phyloP scores from a whole-genome alignment of 1,140 invertebrate species.

The Drosophila paulistorum region DNA sequence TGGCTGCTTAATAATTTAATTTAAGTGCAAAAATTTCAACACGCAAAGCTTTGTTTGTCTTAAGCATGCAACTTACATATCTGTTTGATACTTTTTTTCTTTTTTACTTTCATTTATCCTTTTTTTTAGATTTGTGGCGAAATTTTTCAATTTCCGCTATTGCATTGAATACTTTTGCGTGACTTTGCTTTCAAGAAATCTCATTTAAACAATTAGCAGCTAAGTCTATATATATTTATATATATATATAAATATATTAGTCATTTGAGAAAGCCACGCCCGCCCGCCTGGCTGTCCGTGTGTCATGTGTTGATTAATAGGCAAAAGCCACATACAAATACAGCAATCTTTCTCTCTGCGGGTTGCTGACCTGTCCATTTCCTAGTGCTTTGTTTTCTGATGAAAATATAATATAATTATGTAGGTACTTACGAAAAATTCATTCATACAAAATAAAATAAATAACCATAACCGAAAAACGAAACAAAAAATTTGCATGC shows the following conservation, averaged over 20 bases:
- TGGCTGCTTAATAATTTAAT: slow-evolving; percentile 72
- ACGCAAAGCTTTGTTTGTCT: slow-evolving; percentile 49
- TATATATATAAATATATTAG: slow-evolving; percentile 31
- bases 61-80: slow-evolving; percentile 60
- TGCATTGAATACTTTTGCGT: slow-evolving; percentile 55
- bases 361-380: slow-evolving; percentile 11
- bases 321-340: neutral
- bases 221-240: slow-evolving; percentile 36
- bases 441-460: slow-evolving; percentile 1
- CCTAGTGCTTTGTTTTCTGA: slow-evolving; percentile 5
- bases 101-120: slow-evolving; percentile 64
- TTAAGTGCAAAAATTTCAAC: slow-evolving; percentile 41
- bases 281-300: neutral
- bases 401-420: slow-evolving; percentile 5
- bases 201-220: slow-evolving; percentile 18
- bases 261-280: slow-evolving; percentile 14
- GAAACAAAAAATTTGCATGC: neutral
- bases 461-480: slow-evolving; percentile 4
- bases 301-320: slow-evolving; percentile 11
- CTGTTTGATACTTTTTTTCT: slow-evolving; percentile 58
- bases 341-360: neutral
- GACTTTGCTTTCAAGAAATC: slow-evolving; percentile 49
- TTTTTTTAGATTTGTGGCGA: slow-evolving; percentile 53
- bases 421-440: slow-evolving; percentile 3
- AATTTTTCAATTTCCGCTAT: slow-evolving; percentile 52